Base-by-base conservation (phyloP, 2,797 vertebrate genomes). In the Sparidentex hasta region DNA sequence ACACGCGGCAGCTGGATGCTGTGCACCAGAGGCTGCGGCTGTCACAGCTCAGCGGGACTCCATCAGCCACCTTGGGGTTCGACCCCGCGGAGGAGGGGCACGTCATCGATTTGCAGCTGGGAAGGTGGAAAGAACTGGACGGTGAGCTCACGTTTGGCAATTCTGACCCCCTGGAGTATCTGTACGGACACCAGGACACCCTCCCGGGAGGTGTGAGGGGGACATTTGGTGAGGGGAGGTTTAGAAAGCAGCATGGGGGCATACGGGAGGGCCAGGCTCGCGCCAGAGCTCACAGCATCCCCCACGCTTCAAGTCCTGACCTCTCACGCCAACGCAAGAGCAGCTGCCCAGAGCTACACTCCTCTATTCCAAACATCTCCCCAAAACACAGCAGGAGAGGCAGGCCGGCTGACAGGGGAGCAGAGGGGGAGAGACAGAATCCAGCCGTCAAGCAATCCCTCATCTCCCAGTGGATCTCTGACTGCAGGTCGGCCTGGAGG, bases 401-500 rank as follows among this genome's bases (percentile, higher is more conserved):
- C 86, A 87, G 11, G 65, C 56, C 38, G 18, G 73, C 75, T 61
- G 59, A 63, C 27, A 61, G n/a, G 64, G 71, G 47, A 64, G 55
- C 75, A 47, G 84, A 92, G 64, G 63, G 46, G 25, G 56, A 85
- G 50, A 80, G 59, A 43, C 61, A 65, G 44, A 76, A 73, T 38
- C 77, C 90, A 0, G 55, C 62, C 20, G 84, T 91, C 82, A 97
- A 94, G 87, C 95, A 91, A 48, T 94, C 93, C 44, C 74, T 93
- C n/a, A 92, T 96, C 81, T 96, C 90, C 7, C 95, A 94, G 84
- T 97, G 97, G 97, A 95, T 97, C 85, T 94, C 96, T 47, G 95
- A 96, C 81, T 97, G 95, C 87, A 94, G 93, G 83, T 93, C 90
- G 18, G 94, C 93, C 0, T 97, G 97, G 97, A 96, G 95, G 84